Base-by-base conservation (phyloP, 1,140 invertebrate species). In the Meloidogyne floridensis region DNA sequence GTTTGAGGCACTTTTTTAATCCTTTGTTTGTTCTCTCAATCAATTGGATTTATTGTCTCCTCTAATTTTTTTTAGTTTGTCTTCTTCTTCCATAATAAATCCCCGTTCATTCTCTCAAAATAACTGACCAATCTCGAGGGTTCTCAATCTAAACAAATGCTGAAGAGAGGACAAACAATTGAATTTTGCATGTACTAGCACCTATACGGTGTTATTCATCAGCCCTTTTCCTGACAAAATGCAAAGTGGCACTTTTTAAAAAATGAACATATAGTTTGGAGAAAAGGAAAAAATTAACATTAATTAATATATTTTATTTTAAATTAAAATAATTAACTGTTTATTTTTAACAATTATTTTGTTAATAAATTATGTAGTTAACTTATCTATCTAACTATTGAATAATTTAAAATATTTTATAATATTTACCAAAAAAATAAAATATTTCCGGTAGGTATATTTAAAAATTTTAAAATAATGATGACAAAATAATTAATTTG, bases 161-260 rank as follows among this genome's bases (percentile, higher is more conserved):
- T 65, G 59, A 65, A 65, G 59, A 65, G 59, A 65, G 59, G 59
- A 65, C 59, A 65, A 65, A 65, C 59, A 65, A 65, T 65, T 65
- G n/a, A 65, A 65, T 65, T 65, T 65, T 65, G 59, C 59, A 65
- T 65, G 59, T 65, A n/a, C 59, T n/a, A 65, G 59, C 59, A 65
- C 59, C 59, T 65, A 15, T 65, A 65, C 59, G 59, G 59, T 65
- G 59, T 65, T 59, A 15, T 59, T 59, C 13, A 15, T 65, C n/a
- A 65, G 47, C 47, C 7, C 47, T 47, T 65, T 7, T 65, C 15
- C 59, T 65, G 59, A 15, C 59, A 3, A 65, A 65, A 65, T 65
- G 59, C 59, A 65, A 65, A 65, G 15, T 65, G 59, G 15, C n/a
- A 65, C 59, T 65, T 65, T 65, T 65, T 65, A 65, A 65, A 65